A percentile compares a stretch with the other conserved stretches of the same genome.
phyloP scores from a whole-genome alignment of 2,888 invertebrate species.

The Hemicrepidius hirtus region DNA sequence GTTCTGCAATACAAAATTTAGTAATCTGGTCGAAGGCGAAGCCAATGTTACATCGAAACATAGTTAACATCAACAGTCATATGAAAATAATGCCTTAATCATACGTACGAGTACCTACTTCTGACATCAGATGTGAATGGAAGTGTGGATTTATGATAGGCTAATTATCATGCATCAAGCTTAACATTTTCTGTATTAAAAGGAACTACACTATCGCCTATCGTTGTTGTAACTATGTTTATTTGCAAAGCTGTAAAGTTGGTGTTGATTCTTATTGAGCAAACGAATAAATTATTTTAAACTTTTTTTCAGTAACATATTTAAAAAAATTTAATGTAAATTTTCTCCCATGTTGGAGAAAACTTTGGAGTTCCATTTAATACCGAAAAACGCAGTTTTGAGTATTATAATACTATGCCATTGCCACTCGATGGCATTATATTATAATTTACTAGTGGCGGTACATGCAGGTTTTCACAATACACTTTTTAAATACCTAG shows the following conservation, averaged over 20 bases:
- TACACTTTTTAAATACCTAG: constrained; percentile 44
- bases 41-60: constrained; percentile 33
- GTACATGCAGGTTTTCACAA: constrained; percentile 41
- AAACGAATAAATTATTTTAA: constrained; percentile 3
- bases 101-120: constrained; percentile 11
- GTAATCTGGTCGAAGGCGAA: constrained; percentile 24
- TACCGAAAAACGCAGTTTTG: constrained; percentile 20
- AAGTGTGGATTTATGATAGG: constrained; percentile 26
- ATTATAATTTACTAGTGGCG: constrained; percentile 36
- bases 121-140: constrained; percentile 19
- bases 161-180: constrained; percentile 25
- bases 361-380: constrained; percentile 19
- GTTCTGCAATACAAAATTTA: constrained; percentile 9
- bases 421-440: constrained; percentile 17
- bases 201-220: constrained; percentile 14
- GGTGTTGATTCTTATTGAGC: constrained; percentile 9
- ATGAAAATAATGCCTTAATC: constrained; percentile 11
- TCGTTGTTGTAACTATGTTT: too few species aligned
- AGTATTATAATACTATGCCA: constrained; percentile 34
- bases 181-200: constrained; percentile 29
- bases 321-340: too few species aligned
- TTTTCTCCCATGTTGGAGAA: not conserved
- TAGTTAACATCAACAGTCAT: constrained; percentile 31
- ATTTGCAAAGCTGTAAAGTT: too few species aligned
- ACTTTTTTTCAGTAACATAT: not conserved